Conservation (phyloP, 2,113 vertebrate species). For the Cacatua alba region DNA sequence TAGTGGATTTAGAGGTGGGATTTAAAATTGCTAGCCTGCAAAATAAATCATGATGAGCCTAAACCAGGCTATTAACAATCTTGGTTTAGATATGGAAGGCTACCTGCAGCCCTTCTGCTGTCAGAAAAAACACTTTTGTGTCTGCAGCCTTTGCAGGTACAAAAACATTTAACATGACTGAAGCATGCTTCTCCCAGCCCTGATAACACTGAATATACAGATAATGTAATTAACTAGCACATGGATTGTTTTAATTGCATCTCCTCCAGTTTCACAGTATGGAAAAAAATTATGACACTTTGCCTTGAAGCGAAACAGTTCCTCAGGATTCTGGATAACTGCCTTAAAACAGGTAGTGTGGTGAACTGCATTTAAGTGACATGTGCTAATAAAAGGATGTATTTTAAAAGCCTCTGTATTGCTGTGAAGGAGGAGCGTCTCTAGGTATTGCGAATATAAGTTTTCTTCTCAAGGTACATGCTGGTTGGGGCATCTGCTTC, state of each 20-base stretch:
- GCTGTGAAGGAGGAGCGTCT: neutral
- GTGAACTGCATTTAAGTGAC: neutral
- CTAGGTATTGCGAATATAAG: conserved; percentile 81
- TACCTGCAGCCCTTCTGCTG: neutral
- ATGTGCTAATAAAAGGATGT: neutral
- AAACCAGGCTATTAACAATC: neutral
- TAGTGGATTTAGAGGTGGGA: neutral
- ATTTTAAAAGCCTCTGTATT: neutral
- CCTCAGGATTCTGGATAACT: neutral
- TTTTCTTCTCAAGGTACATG: conserved; percentile 80
- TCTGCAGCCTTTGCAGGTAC: neutral
- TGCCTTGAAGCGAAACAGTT: neutral
- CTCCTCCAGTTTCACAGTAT: neutral
- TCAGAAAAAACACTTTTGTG: neutral
- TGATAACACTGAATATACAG: neutral
- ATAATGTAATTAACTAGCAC: neutral
- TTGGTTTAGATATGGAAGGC: neutral
- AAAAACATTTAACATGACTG: neutral
- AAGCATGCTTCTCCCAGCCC: neutral
- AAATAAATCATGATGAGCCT: neutral
- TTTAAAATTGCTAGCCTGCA: neutral
- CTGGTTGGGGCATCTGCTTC: conserved; percentile 89
- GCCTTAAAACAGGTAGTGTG: neutral
- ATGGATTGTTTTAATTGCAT: neutral
- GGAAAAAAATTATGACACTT: neutral